A percentile compares a stretch with the other conserved stretches of the same genome.
These are phyloP conservation scores for Myrmecobius fasciatus DNA, from an alignment of 2,113 vertebrate genomes.

Conservation along the genomic window DNA sequence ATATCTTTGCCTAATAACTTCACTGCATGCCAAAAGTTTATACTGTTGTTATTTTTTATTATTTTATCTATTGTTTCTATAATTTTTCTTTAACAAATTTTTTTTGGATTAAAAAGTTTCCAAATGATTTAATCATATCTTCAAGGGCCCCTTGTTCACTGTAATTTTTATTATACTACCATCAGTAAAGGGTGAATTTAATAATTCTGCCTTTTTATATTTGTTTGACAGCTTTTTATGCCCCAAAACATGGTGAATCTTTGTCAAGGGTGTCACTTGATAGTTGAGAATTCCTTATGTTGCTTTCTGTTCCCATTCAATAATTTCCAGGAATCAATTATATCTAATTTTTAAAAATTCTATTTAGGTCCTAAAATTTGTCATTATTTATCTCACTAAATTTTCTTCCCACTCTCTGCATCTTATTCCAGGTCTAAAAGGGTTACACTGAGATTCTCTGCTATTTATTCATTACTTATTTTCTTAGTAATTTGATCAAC, in stretches of 20 bases:
- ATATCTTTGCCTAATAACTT: background rate
- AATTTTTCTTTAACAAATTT: slow-evolving; percentile 24
- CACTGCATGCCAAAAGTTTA: slow-evolving; percentile 19
- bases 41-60: background rate
- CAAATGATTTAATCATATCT: slow-evolving; percentile 32
- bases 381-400: background rate
- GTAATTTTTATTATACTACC: slow-evolving; percentile 5
- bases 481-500: background rate
- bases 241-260: background rate
- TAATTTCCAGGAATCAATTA: background rate
- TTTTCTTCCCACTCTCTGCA: background rate
- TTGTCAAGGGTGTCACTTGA: background rate
- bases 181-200: background rate
- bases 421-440: background rate
- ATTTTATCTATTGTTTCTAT: slow-evolving; percentile 1
- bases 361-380: background rate
- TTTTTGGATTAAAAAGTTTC: background rate
- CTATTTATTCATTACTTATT: background rate
- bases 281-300: background rate
- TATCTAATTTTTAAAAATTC: background rate
- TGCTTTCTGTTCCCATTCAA: background rate
- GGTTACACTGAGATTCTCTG: background rate
- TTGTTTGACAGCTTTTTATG: background rate
- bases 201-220: background rate
- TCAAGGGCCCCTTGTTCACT: background rate